phyloP scores from a whole-genome alignment of 2,113 vertebrate genomes.

The Crotophaga sulcirostris region DNA sequence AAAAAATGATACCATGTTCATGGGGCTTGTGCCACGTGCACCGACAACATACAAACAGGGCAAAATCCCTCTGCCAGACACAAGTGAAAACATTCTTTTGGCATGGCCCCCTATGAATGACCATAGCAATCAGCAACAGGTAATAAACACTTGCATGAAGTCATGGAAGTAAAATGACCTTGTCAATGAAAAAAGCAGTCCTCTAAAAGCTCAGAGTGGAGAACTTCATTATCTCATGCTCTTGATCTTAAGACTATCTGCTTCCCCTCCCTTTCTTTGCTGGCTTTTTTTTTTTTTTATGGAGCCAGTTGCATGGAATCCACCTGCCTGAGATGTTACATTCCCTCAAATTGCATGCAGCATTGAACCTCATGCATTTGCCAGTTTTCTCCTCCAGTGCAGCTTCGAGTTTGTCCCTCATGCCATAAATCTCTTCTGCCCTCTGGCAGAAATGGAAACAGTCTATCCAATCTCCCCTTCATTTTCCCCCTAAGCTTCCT shows the following conservation, averaged over 20 bases:
- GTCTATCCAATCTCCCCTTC: neutral
- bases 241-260: neutral
- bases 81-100: neutral
- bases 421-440: neutral
- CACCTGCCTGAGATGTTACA: neutral
- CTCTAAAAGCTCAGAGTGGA: neutral
- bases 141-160: neutral
- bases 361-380: neutral
- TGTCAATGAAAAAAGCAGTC: neutral
- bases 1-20: neutral
- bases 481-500: neutral
- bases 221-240: neutral
- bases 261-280: neutral
- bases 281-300: neutral
- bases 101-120: neutral
- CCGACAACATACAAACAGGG: neutral
- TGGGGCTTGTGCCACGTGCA: neutral
- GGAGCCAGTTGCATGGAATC: neutral
- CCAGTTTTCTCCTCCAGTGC: neutral
- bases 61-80: neutral
- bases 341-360: neutral
- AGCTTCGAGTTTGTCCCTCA: neutral
- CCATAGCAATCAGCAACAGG: neutral
- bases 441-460: neutral
- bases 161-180: neutral